Percentiles rank a stretch among this genome's conserved stretches.
Conservation (phyloP, 2,113 vertebrate species). For the Phyllostomus hastatus region DNA sequence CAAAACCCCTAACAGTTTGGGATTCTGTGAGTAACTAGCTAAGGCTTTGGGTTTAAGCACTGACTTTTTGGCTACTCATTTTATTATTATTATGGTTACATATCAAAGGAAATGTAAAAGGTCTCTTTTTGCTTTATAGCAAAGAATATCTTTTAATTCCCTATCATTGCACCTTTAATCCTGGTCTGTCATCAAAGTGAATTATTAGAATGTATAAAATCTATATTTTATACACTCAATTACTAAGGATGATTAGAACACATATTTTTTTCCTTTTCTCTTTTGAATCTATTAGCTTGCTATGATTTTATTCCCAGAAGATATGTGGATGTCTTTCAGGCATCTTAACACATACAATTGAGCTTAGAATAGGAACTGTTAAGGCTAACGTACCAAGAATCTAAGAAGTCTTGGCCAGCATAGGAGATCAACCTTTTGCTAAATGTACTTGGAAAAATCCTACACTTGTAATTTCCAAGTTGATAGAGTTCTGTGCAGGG, state of each 20-base stretch:
- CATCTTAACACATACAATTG: background rate
- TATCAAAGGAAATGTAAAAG: background rate
- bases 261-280: background rate
- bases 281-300: background rate
- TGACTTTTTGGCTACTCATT: background rate
- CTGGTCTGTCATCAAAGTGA: background rate
- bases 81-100: background rate
- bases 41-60: background rate
- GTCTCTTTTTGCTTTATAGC: background rate
- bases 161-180: background rate
- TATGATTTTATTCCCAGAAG: slow-evolving; percentile 13
- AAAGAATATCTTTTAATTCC: background rate
- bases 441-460: background rate
- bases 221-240: background rate
- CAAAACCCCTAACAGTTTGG: background rate
- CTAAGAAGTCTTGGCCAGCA: background rate
- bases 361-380: background rate
- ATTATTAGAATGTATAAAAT: slow-evolving; percentile 1
- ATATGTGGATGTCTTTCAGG: background rate
- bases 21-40: background rate
- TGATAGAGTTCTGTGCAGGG: background rate
- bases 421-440: background rate
- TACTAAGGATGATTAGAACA: background rate
- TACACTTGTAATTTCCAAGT: background rate
- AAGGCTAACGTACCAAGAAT: background rate